Conservation (phyloP, 2,113 vertebrate species). For the Lampris incognitus region DNA sequence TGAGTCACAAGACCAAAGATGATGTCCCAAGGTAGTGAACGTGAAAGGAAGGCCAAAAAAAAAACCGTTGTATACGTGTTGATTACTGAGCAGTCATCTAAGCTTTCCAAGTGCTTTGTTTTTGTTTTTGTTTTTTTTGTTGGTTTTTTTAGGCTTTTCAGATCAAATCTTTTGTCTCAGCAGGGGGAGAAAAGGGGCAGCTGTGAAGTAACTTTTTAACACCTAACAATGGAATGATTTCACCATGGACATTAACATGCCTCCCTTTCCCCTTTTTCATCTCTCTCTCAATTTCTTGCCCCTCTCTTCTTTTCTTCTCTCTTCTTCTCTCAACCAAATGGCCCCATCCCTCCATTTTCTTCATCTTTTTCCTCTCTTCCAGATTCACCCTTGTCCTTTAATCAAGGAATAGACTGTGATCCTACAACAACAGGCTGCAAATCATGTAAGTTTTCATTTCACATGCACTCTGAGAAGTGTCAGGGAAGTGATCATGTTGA, state of each 20-base stretch:
- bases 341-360: not conserved
- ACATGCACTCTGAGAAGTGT: constrained; percentile 2
- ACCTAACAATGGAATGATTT: constrained; percentile 70
- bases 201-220: constrained; percentile 65
- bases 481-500: not conserved
- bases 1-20: constrained; percentile 71
- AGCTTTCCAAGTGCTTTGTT: constrained; percentile 77
- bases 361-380: not conserved
- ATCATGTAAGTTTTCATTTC: constrained; percentile 56
- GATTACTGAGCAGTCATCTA: constrained; percentile 79
- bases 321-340: not conserved
- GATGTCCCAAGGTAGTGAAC: constrained; percentile 70
- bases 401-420: constrained; percentile 4
- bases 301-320: constrained; percentile 8
- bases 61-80: constrained; percentile 74
- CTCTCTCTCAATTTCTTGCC: constrained; percentile 19
- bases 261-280: constrained; percentile 21
- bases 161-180: constrained; percentile 68
- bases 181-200: constrained; percentile 36
- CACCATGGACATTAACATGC: constrained; percentile 51
- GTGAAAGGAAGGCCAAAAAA: constrained; percentile 74
- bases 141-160: constrained; percentile 55
- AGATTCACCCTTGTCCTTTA: constrained; percentile 16
- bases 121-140: constrained; percentile 35
- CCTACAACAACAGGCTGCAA: constrained; percentile 29